phyloP scores from a whole-genome alignment of 2,797 vertebrate species.

The Malacoctenus gilli region DNA sequence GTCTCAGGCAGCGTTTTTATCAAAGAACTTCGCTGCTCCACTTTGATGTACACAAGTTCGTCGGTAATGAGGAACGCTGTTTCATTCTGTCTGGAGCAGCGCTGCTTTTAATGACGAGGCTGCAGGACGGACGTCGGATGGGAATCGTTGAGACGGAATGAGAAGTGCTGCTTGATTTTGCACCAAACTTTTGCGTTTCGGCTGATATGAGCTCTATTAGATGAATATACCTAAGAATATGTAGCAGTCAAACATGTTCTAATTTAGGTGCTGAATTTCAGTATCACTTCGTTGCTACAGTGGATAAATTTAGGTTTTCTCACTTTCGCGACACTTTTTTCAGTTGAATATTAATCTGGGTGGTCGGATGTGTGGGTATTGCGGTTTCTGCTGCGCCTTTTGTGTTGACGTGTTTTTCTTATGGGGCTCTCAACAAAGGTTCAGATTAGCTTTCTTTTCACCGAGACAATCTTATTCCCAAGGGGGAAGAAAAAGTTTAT shows the following conservation, averaged over 20 bases:
- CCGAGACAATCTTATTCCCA: slow-evolving; percentile 5
- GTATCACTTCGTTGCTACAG: too few species aligned
- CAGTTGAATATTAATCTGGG: too few species aligned
- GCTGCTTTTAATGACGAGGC: slow-evolving; percentile 33
- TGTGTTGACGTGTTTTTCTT: neutral
- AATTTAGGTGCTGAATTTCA: too few species aligned
- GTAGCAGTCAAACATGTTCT: too few species aligned
- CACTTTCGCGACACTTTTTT: too few species aligned
- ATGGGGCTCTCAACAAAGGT: slow-evolving; percentile 1
- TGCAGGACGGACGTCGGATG: slow-evolving; percentile 4
- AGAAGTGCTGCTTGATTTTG: too few species aligned
- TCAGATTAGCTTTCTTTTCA: slow-evolving; percentile 18
- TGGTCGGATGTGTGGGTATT: too few species aligned
- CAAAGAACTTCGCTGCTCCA: slow-evolving; percentile 10
- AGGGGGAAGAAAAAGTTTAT: slow-evolving; percentile 2
- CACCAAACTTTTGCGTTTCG: too few species aligned
- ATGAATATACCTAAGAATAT: too few species aligned
- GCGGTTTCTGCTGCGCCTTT: slow-evolving; percentile 14
- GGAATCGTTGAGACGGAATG: slow-evolving; percentile 19
- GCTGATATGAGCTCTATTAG: too few species aligned
- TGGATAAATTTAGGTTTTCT: too few species aligned
- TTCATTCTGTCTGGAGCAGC: slow-evolving; percentile 23
- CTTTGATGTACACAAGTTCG: slow-evolving; percentile 38
- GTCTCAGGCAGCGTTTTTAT: neutral
- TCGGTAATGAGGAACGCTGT: slow-evolving; percentile 36